Evolutionary conservation across 1,140 invertebrate species (phyloP).

Genomic region (Ectropis grisescens): DNA sequence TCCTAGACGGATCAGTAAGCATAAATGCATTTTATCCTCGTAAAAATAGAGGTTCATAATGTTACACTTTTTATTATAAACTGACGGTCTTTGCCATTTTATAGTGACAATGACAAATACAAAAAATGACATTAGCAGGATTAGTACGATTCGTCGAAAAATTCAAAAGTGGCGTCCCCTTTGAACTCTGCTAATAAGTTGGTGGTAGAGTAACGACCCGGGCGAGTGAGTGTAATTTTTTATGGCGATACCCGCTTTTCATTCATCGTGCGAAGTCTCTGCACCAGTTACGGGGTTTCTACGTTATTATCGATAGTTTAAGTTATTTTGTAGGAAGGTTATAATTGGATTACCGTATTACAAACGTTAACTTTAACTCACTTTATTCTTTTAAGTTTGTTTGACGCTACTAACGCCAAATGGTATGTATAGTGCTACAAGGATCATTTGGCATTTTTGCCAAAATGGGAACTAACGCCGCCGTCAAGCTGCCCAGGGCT

Average conservation of each 20-base stretch:
- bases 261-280: conserved; percentile 21
- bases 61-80: not conserved
- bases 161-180: conserved; percentile 10
- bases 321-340: not conserved
- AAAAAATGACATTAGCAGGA: not conserved
- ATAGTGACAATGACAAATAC: not conserved
- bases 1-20: too few species aligned
- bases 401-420: too few species aligned
- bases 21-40: not conserved
- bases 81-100: not conserved
- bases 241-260: conserved; percentile 24
- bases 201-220: conserved; percentile 13
- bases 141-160: not conserved
- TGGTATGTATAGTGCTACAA: too few species aligned
- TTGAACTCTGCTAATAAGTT: too few species aligned
- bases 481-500: too few species aligned
- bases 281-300: not conserved
- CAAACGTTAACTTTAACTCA: not conserved
- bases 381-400: too few species aligned
- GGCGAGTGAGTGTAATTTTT: conserved; percentile 18
- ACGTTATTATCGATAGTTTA: not conserved
- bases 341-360: not conserved
- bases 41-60: not conserved
- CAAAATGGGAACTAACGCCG: too few species aligned
- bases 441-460: too few species aligned